Percentiles rank a stretch among this genome's conserved stretches.
phyloP scores from a whole-genome alignment of 2,113 vertebrate species.

The Columba livia region DNA sequence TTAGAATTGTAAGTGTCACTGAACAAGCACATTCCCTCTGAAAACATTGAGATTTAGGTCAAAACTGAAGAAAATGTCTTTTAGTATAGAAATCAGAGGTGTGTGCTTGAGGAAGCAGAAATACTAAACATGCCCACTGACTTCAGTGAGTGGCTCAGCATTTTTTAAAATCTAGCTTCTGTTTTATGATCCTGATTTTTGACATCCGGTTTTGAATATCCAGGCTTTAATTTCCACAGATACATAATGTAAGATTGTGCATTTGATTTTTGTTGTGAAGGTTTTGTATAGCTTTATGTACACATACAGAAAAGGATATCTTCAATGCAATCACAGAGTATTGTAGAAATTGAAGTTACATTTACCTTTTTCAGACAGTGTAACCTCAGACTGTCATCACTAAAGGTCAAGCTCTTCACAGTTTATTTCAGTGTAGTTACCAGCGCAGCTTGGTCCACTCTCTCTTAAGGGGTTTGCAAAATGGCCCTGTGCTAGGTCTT shows the following conservation, averaged over 20 bases:
- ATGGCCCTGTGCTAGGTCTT: not conserved
- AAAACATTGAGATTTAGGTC: not conserved
- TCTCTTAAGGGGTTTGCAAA: not conserved
- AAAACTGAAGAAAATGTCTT: not conserved
- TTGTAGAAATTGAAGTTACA: not conserved
- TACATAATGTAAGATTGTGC: not conserved
- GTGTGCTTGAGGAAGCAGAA: not conserved
- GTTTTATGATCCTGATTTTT: not conserved
- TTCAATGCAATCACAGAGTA: not conserved
- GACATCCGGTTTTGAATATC: not conserved
- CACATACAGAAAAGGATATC: not conserved
- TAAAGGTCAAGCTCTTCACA: not conserved
- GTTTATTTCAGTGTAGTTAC: not conserved
- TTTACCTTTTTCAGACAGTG: not conserved
- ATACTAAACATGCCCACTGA: accelerated
- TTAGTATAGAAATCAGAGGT: not conserved
- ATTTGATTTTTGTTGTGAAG: not conserved
- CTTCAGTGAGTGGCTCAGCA: not conserved
- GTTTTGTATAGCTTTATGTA: not conserved
- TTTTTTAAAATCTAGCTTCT: not conserved
- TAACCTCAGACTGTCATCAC: not conserved
- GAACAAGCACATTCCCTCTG: accelerated
- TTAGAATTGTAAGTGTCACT: not conserved
- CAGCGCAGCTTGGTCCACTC: not conserved
- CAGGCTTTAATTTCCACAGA: not conserved